Percentiles rank a stretch among this genome's conserved stretches.
Evolutionary conservation across 2,888 invertebrate species (phyloP).

Genomic region (Tholera decimalis): DNA sequence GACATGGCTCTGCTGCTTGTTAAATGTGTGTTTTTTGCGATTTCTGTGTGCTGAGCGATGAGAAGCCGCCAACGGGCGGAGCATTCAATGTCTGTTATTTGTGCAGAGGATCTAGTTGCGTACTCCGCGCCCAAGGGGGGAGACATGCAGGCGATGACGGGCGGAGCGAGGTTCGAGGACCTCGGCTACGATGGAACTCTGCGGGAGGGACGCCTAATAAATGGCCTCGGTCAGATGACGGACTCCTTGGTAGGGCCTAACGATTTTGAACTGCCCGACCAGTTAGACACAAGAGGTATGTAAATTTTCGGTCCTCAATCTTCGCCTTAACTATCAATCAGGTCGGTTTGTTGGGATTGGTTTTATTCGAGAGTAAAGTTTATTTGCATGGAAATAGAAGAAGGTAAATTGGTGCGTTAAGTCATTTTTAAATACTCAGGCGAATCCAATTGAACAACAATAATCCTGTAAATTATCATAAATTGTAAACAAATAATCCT

Average conservation of each 20-base stretch:
- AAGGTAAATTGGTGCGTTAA: slow-evolving; percentile 1
- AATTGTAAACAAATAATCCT: no score
- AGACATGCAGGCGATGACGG: slow-evolving; percentile 92
- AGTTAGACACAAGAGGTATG: slow-evolving; percentile 91
- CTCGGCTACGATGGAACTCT: slow-evolving; percentile 95
- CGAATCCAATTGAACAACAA: background rate
- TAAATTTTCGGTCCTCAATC: slow-evolving; percentile 29
- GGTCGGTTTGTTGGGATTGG: slow-evolving; percentile 8
- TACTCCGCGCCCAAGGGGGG: slow-evolving; percentile 94
- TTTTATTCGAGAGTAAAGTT: slow-evolving; percentile 34
- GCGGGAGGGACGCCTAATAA: slow-evolving; percentile 89
- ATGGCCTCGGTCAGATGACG: slow-evolving; percentile 96
- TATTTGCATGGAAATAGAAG: slow-evolving; percentile 25
- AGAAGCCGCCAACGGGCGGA: slow-evolving; percentile 74
- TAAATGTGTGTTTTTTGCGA: slow-evolving; percentile 51
- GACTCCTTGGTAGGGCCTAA: slow-evolving; percentile 94
- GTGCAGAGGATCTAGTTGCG: slow-evolving; percentile 92
- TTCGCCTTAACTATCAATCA: slow-evolving; percentile 28
- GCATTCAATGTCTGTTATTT: slow-evolving; percentile 73
- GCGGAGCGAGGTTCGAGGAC: slow-evolving; percentile 94
- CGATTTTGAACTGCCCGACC: slow-evolving; percentile 92
- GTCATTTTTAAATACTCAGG: background rate
- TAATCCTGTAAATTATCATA: no score
- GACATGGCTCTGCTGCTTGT: slow-evolving; percentile 66
- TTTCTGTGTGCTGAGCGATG: slow-evolving; percentile 68